Evolutionary conservation across 2,113 vertebrate species (phyloP).

Genomic region (Edolisoma coerulescens): DNA sequence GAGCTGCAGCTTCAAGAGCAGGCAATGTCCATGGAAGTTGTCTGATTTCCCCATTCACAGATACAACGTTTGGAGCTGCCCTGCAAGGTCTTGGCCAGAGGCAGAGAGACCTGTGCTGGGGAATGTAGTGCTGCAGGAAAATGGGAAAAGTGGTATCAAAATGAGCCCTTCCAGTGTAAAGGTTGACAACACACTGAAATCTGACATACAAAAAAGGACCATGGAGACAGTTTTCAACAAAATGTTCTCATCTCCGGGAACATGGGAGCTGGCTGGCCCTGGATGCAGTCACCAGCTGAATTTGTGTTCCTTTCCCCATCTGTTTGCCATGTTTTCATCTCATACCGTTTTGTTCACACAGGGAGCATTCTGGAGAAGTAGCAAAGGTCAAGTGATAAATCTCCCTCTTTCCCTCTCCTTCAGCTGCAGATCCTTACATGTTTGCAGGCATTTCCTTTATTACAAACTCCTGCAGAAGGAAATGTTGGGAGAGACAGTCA

Average conservation of each 20-base stretch:
- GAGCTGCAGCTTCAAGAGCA: neutral
- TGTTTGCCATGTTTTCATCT: constrained; percentile 47
- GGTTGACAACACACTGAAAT: neutral
- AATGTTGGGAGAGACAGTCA: neutral
- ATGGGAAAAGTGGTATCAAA: neutral
- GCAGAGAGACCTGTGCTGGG: neutral
- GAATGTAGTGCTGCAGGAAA: neutral
- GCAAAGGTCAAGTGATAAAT: constrained; percentile 40
- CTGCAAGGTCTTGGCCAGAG: neutral
- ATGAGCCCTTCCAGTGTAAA: neutral
- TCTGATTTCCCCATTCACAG: neutral
- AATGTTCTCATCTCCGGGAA: neutral
- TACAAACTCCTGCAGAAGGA: neutral
- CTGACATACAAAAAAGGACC: neutral
- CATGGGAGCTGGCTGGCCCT: neutral
- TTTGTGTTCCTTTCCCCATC: constrained; percentile 8
- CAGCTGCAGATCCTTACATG: neutral
- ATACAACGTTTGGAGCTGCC: neutral
- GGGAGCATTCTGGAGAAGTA: neutral
- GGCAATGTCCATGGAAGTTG: neutral
- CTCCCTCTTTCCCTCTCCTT: neutral
- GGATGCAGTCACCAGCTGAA: neutral
- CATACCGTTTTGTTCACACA: neutral
- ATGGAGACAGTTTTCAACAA: neutral
- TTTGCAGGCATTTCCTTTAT: constrained; percentile 28